Conservation (phyloP, 53 echinoderm and acorn worm species). For the Pentamera pediparva region DNA sequence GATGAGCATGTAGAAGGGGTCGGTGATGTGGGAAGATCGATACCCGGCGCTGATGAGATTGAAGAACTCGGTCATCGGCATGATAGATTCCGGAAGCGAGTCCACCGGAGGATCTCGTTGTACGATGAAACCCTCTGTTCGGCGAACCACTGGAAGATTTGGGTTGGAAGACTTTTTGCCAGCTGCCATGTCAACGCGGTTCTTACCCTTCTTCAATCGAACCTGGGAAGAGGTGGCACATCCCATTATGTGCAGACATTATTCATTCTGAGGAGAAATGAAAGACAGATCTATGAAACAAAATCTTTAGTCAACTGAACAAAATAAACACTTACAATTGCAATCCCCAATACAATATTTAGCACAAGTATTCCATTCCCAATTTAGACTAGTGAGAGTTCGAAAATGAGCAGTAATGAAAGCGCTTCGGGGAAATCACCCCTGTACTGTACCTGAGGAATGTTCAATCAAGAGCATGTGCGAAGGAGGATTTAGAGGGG, state of each 20-base stretch:
- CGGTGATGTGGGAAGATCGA: constrained; percentile 54
- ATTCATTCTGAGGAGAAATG: not conserved
- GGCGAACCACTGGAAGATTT: constrained; percentile 20
- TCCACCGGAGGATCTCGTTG: constrained; percentile 19
- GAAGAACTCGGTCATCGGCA: constrained; percentile 59
- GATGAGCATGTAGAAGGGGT: constrained; percentile 60
- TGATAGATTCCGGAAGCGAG: constrained; percentile 43
- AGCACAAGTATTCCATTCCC: too few relatives aligned
- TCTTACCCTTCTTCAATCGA: not conserved
- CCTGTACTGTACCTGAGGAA: too few relatives aligned
- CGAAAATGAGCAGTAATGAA: too few relatives aligned
- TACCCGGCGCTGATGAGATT: constrained; percentile 71
- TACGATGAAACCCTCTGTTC: constrained; percentile 29
- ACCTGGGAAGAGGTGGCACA: not conserved
- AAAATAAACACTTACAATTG: too few relatives aligned
- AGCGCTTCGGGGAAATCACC: too few relatives aligned
- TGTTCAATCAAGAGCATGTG: too few relatives aligned
- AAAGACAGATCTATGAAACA: too few relatives aligned
- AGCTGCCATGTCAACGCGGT: not conserved
- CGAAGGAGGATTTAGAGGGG: too few relatives aligned
- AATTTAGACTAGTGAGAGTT: too few relatives aligned
- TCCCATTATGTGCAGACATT: not conserved
- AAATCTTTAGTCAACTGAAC: too few relatives aligned
- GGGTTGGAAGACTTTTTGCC: constrained; percentile 7
- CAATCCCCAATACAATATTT: too few relatives aligned